A percentile compares a stretch with the other conserved stretches of the same genome.
phyloP scores from a whole-genome alignment of 2,113 vertebrate genomes.

The Empidonax alnorum region DNA sequence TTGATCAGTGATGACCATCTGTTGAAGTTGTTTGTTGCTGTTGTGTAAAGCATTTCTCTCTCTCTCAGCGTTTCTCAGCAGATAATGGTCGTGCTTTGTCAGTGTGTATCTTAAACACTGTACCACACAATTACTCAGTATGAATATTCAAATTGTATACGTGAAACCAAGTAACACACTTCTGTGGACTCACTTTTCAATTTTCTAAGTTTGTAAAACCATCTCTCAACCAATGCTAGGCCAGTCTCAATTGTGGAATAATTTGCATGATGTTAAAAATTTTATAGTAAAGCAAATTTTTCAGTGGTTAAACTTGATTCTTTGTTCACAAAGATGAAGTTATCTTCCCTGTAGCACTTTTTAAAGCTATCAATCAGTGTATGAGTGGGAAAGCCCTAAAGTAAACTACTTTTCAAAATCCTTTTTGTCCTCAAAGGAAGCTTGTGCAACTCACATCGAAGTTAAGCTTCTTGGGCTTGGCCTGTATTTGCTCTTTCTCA shows the following conservation, averaged over 20 bases:
- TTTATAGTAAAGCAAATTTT: not conserved
- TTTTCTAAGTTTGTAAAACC: constrained; percentile 21
- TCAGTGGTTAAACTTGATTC: constrained; percentile 45
- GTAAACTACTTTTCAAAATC: not conserved
- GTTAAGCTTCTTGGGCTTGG: not conserved
- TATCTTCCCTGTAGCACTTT: constrained; percentile 31
- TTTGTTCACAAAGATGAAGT: constrained; percentile 28
- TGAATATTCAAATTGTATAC: constrained; percentile 45
- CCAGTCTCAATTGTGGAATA: not conserved
- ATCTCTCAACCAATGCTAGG: constrained; percentile 41
- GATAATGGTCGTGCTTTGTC: constrained; percentile 46
- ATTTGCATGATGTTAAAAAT: not conserved
- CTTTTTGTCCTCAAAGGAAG: not conserved
- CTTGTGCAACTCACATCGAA: not conserved
- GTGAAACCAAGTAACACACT: constrained; percentile 30
- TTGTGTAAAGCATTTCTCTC: constrained; percentile 22
- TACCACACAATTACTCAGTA: constrained; percentile 5
- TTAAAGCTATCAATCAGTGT: constrained; percentile 37
- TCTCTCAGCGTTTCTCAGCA: constrained; percentile 54
- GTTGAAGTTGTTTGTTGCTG: constrained; percentile 51
- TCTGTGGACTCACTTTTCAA: constrained; percentile 35
- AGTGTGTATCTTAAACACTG: constrained; percentile 22
- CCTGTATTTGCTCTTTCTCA: not conserved
- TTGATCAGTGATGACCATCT: constrained; percentile 69
- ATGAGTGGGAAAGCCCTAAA: not conserved